A percentile compares a stretch with the other conserved stretches of the same genome.
Evolutionary conservation across 2,888 invertebrate genomes (phyloP).

Genomic region (Drosophila tanythrix): DNA sequence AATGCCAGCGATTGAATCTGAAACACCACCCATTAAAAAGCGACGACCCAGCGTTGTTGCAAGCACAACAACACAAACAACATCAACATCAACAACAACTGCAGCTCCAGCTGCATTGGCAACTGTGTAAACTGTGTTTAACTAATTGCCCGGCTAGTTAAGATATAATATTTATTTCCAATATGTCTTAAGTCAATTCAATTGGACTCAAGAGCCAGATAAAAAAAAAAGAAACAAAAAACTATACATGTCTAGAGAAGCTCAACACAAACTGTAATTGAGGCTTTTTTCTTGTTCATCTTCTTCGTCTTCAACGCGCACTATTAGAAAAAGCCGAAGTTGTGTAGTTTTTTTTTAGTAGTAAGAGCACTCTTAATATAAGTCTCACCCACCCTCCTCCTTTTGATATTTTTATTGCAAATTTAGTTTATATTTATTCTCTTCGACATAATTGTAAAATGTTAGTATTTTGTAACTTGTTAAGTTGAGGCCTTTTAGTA

Average conservation of each 20-base stretch:
- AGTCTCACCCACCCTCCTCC: neutral
- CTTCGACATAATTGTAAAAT: slow-evolving; percentile 47
- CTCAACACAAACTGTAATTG: slow-evolving; percentile 41
- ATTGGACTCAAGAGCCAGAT: slow-evolving; percentile 25
- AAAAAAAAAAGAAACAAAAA: slow-evolving; percentile 1
- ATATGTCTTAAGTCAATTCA: slow-evolving; percentile 42
- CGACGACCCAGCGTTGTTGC: slow-evolving; percentile 57
- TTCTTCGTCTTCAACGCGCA: slow-evolving; percentile 17
- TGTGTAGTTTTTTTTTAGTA: neutral
- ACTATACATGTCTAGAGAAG: slow-evolving; percentile 46
- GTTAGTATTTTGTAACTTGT: slow-evolving; percentile 70
- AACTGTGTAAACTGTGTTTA: slow-evolving; percentile 56
- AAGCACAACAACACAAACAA: slow-evolving; percentile 3
- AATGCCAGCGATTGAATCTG: slow-evolving; percentile 23
- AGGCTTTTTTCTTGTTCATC: slow-evolving; percentile 39
- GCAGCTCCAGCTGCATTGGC: slow-evolving; percentile 31
- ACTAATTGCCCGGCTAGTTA: slow-evolving; percentile 40
- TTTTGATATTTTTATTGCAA: slow-evolving; percentile 33
- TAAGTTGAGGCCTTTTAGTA: slow-evolving; percentile 75
- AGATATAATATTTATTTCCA: slow-evolving; percentile 63
- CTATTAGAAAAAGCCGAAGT: slow-evolving; percentile 1
- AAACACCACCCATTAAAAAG: slow-evolving; percentile 71
- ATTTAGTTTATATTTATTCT: slow-evolving; percentile 37
- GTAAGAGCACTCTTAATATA: neutral
- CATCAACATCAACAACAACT: slow-evolving; percentile 7